Percentiles rank a stretch among this genome's conserved stretches.
Conservation (phyloP, 64 coral and sea anemone genomes). For the Porites australiensis region DNA sequence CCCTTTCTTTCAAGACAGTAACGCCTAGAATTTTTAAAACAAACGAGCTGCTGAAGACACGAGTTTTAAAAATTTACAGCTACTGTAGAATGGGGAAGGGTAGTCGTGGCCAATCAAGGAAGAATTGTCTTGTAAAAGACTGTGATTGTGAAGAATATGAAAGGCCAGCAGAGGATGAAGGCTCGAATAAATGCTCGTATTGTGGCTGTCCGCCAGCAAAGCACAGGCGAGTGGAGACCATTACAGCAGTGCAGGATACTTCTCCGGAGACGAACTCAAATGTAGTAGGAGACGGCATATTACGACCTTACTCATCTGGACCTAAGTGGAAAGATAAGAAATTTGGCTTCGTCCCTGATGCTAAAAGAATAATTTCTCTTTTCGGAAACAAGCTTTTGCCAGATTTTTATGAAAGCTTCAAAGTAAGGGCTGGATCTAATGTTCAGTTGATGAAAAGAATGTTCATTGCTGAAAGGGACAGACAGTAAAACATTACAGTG, state of each 20-base stretch:
- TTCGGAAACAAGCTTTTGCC: background rate
- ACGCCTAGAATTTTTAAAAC: too few species aligned
- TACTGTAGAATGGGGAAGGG: constrained; percentile 8
- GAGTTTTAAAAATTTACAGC: background rate
- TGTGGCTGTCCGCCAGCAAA: constrained; percentile 45
- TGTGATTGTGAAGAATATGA: constrained; percentile 62
- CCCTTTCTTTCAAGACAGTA: too few species aligned
- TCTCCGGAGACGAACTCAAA: background rate
- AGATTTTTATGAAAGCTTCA: constrained; percentile 40
- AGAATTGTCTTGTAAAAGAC: constrained; percentile 37
- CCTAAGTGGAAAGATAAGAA: constrained; percentile 65
- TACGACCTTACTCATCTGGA: constrained; percentile 30
- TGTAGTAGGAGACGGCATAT: background rate
- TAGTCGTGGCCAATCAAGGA: constrained; percentile 51
- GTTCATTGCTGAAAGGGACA: constrained; percentile 58
- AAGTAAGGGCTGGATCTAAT: constrained; percentile 62
- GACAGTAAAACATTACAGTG: constrained; percentile 46
- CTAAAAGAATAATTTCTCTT: background rate
- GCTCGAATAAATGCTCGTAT: constrained; percentile 50
- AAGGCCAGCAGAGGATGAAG: constrained; percentile 40
- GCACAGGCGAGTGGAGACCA: background rate
- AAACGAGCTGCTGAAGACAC: too few species aligned
- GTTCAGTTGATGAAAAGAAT: constrained; percentile 50
- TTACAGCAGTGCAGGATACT: background rate
- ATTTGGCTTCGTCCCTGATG: constrained; percentile 32